Evolutionary conservation across 2,797 vertebrate genomes (phyloP).

Genomic region (Phrynocephalus forsythii): DNA sequence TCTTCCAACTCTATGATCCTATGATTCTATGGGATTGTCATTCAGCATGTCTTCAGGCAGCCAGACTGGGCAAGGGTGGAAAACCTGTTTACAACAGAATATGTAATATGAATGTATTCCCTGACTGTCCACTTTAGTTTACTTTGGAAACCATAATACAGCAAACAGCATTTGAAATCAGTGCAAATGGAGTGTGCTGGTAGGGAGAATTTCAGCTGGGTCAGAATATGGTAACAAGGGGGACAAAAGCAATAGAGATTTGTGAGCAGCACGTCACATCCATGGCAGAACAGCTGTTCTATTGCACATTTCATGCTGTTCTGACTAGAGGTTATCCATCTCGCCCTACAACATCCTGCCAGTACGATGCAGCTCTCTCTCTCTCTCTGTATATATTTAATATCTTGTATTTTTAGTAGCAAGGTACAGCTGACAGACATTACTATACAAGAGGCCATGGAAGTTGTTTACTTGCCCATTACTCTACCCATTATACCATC

Average conservation of each 20-base stretch:
- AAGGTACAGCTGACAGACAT: too few species aligned
- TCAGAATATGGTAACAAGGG: not conserved
- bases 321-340: not conserved
- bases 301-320: not conserved
- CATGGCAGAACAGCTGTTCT: not conserved
- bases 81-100: not conserved
- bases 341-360: too few species aligned
- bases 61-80: not conserved
- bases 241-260: not conserved
- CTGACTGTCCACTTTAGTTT: not conserved
- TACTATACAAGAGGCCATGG: too few species aligned
- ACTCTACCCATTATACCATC: too few species aligned
- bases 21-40: not conserved
- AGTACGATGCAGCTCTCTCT: too few species aligned
- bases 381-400: too few species aligned
- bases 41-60: not conserved
- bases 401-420: too few species aligned
- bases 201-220: not conserved
- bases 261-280: not conserved
- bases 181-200: not conserved
- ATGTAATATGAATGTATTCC: too few species aligned
- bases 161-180: too few species aligned
- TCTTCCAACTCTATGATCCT: too few species aligned
- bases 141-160: not conserved
- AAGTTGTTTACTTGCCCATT: too few species aligned